Conservation (phyloP, 2,888 invertebrate species). For the Criorhina ranunculi region DNA sequence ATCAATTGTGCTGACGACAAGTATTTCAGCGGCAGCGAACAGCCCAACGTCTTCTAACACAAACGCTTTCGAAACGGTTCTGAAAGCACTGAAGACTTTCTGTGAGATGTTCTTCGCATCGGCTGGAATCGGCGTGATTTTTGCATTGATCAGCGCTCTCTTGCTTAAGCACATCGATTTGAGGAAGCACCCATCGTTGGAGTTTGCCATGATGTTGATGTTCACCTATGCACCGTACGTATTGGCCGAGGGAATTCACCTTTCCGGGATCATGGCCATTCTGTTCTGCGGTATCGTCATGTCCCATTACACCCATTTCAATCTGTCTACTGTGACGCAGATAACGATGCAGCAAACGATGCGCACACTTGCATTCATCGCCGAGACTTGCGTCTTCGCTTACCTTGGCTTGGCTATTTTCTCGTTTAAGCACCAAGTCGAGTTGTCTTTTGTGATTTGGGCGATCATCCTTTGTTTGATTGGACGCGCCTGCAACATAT, state of each 20-base stretch:
- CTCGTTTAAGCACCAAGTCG: constrained; percentile 97
- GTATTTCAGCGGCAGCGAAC: constrained; percentile 90
- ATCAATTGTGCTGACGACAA: constrained; percentile 98
- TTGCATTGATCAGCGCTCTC: constrained; percentile 96
- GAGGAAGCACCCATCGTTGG: constrained; percentile 98
- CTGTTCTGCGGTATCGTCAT: constrained; percentile 99
- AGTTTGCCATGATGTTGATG: constrained; percentile 99
- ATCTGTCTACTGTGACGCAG: constrained; percentile 98
- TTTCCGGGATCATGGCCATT: constrained; percentile 99
- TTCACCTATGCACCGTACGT: constrained; percentile 99
- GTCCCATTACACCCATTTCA: constrained; percentile 99
- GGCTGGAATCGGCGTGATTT: constrained; percentile 97
- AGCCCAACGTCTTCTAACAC: constrained; percentile 86
- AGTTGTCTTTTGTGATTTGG: constrained; percentile 97
- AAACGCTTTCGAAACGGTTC: constrained; percentile 91
- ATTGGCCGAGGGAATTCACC: constrained; percentile 97
- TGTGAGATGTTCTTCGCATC: constrained; percentile 99
- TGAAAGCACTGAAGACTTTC: constrained; percentile 95
- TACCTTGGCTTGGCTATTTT: constrained; percentile 91
- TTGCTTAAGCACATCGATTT: constrained; percentile 97
- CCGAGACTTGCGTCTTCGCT: constrained; percentile 99
- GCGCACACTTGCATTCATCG: constrained; percentile 97
- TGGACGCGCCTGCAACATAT: constrained; percentile 98
- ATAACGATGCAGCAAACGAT: constrained; percentile 99
- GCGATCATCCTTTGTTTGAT: constrained; percentile 95